phyloP scores from a whole-genome alignment of 1,140 invertebrate species.

The Nebria ingens region DNA sequence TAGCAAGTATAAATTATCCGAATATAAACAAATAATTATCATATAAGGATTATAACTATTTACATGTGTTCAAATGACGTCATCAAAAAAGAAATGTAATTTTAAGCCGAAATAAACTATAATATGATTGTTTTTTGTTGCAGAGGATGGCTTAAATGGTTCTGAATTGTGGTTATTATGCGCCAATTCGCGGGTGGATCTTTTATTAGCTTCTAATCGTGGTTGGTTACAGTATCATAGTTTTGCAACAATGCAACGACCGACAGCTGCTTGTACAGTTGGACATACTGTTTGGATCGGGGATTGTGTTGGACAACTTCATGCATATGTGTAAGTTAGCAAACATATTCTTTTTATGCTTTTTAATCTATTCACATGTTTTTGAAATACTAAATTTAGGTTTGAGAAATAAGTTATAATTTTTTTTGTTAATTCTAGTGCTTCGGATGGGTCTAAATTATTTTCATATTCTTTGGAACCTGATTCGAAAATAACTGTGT shows the following conservation, averaged over 20 bases:
- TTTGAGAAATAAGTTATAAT: too few relatives aligned
- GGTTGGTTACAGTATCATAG: conserved; percentile 48
- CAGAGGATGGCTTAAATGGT: conserved; percentile 33
- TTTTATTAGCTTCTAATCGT: conserved; percentile 45
- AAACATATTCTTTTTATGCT: conserved; percentile 7
- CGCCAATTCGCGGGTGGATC: conserved; percentile 57
- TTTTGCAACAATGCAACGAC: conserved; percentile 42
- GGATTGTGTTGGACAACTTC: conserved; percentile 67
- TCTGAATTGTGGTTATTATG: conserved; percentile 61
- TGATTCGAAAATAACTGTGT: conserved; percentile 39
- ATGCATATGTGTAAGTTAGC: conserved; percentile 58
- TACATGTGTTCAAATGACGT: too few relatives aligned
- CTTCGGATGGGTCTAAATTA: conserved; percentile 40
- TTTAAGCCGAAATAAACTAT: too few relatives aligned
- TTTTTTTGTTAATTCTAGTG: conserved; percentile 27
- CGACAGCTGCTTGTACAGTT: conserved; percentile 56
- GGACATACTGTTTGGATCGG: conserved; percentile 74
- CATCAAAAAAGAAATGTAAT: too few relatives aligned
- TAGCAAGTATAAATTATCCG: too few relatives aligned
- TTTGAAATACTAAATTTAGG: too few relatives aligned
- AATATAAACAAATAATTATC: too few relatives aligned
- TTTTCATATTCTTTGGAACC: conserved; percentile 45
- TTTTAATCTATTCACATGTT: not conserved
- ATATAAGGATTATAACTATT: too few relatives aligned
- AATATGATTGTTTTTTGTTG: conserved; percentile 18